Evolutionary conservation across 2,888 invertebrate species (phyloP).

Genomic region (Cataglyphis rosenhaueri): DNA sequence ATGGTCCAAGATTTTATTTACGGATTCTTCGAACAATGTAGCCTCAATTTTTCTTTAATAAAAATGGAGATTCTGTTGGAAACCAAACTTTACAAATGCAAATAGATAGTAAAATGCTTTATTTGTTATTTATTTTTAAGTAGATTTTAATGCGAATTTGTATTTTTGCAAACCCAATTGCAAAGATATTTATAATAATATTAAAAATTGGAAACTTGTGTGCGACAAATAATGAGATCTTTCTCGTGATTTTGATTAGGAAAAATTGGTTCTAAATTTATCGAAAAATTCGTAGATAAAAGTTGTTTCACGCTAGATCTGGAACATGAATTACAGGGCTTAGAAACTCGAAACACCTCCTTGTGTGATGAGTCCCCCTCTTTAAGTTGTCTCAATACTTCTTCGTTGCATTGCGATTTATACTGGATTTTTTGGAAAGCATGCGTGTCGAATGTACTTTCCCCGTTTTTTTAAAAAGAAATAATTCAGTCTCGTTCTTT

Average conservation of each 20-base stretch:
- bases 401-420: slow-evolving; percentile 34
- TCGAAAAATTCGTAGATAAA: not conserved
- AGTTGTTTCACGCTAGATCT: not conserved
- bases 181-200: slow-evolving; percentile 18
- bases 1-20: not conserved
- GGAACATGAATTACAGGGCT: not conserved
- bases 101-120: slow-evolving; percentile 8
- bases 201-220: slow-evolving; percentile 5
- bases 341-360: slow-evolving; percentile 2
- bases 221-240: not conserved
- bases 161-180: slow-evolving; percentile 1
- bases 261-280: not conserved
- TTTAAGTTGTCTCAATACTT: slow-evolving; percentile 31
- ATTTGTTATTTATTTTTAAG: slow-evolving; percentile 18
- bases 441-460: slow-evolving; percentile 30
- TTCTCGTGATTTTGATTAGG: not conserved
- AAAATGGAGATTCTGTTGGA: not conserved
- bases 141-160: not conserved
- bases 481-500: slow-evolving; percentile 20
- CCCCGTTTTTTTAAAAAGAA: not conserved
- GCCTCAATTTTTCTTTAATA: slow-evolving; percentile 8
- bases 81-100: not conserved
- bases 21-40: not conserved
- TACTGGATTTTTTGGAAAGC: slow-evolving; percentile 20
- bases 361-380: not conserved